These are phyloP conservation scores for Acleris cristana DNA, from an alignment of 2,888 invertebrate genomes.

Conservation along the genomic window DNA sequence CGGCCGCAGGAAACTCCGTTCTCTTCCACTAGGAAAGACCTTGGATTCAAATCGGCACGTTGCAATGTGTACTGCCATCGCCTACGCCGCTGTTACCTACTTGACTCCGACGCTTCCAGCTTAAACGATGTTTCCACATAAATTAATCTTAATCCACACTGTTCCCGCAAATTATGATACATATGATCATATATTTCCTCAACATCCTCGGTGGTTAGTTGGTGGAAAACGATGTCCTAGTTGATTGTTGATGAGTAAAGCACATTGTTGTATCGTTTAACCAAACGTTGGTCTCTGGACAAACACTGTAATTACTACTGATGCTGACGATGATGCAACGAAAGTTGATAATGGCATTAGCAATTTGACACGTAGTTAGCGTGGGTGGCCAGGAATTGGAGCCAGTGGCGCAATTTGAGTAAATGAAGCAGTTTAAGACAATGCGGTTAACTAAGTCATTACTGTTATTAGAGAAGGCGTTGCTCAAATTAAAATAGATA, in stretches of 20 bases:
- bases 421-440: conserved; percentile 62
- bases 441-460: conserved; percentile 53
- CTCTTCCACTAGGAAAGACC: conserved; percentile 85
- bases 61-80: conserved; percentile 82
- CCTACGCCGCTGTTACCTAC: conserved; percentile 80
- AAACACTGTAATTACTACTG: conserved; percentile 67
- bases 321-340: conserved; percentile 73
- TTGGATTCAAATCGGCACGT: conserved; percentile 83
- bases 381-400: conserved; percentile 63
- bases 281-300: conserved; percentile 62
- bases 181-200: conserved; percentile 26
- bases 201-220: conserved; percentile 30
- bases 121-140: conserved; percentile 68
- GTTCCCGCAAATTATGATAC: conserved; percentile 37
- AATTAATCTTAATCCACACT: conserved; percentile 47
- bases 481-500: conserved; percentile 13
- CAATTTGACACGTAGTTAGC: conserved; percentile 77
- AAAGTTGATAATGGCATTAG: conserved; percentile 79
- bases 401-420: conserved; percentile 56
- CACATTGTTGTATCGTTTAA: conserved; percentile 72
- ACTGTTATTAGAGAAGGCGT: conserved; percentile 55
- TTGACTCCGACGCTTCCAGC: conserved; percentile 63
- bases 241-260: conserved; percentile 66
- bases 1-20: conserved; percentile 84
- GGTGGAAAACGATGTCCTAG: conserved; percentile 53